Base-by-base conservation (phyloP, 2,797 vertebrate species). In the Ceyx erithaca region DNA sequence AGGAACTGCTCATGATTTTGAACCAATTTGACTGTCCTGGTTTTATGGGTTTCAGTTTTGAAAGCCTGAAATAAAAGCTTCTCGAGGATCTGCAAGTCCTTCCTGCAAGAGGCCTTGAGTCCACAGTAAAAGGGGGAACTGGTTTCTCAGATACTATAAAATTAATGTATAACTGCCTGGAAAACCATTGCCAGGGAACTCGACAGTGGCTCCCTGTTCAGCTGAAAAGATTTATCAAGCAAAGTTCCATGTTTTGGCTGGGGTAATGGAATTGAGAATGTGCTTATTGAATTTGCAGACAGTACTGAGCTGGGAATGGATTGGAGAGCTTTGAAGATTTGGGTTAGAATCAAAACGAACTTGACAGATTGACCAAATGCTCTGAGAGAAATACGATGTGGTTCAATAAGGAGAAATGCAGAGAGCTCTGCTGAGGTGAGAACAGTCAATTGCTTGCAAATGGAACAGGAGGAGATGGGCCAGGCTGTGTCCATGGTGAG, bases 201-300 rank as follows among this genome's bases (percentile, higher is more conserved):
- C 63, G 72, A 87, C 89, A 89, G 87, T 57, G 81, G 31, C 40
- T 92, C 66, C 26, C 64, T 93, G 93, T 91, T 92, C 85, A 91
- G 45, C 80, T 68, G 82, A 54, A 83, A 71, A 76, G 85, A 58
- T 89, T 94, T 91, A 73, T 85, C 76, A 57, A 92, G 64, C 35
- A 3, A 62, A 43, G 12, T 91, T 82, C 89, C 89, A 85, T 80
- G 87, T 92, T 92, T 87, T 80, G 87, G 91, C 89, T 63, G 59
- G 68, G 64, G 40, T 77, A 87, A 72, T 49, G 85, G 52, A 92
- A 68, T 57, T 0, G 2, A 89, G 91, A 83, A 91, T 46, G 89
- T 83, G 76, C 89, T 95, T 80, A 90, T 89, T 91, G 89, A 87
- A 80, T 85, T 82, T 92, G 62, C 91, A 80, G 91, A 19, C 4